Base-by-base conservation (phyloP, 2,113 vertebrate species). In the Catharus bicknelli region DNA sequence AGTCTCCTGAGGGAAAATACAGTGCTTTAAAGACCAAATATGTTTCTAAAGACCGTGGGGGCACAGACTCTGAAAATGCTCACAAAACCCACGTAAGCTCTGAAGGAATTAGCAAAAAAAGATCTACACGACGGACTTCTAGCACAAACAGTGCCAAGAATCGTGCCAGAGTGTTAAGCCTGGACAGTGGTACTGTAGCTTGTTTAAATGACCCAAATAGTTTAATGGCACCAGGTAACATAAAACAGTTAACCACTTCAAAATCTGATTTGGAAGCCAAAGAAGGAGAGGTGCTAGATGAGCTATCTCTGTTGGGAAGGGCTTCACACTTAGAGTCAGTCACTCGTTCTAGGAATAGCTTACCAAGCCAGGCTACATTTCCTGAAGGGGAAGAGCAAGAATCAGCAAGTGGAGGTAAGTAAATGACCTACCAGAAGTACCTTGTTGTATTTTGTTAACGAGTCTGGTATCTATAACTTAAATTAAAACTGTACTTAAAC, bases 181-280 rank as follows among this genome's bases (percentile, higher is more conserved):
- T 99, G 97, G 99, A 99, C 97, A 99, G 99, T 88, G 98, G 99
- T 95, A 99, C 99, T 22, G 99, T 99, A n/a, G 99, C 99, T 58
- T 99, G 99, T 97, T 98, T 99, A 97, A 99, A 98, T 61, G 99
- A 99, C 88, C 97, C 98, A 83, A 97, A 97, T 77, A 98, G 98
- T 93, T 97, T 99, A 36, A 98, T 98, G 95, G 98, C 99, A 61
- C 99, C 99, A 14, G 97, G 98, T 63, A 98, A 97, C 78, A 97
- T 98, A 42, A 98, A 99, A 80, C 98, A 98, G 77, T 98, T 99
- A 95, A 99, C 99, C 96, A 99, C 99, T 96, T 99, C 99, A 93
- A 99, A 99, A 95, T 99, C 99, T 25, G 99, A 99, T 97, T 98
- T 99, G 88, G 99, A 99, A 98, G 99, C 99, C 98, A 99, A 99